Evolutionary conservation across 2,113 vertebrate species (phyloP).

Genomic region (Coptodon bakossiorum): DNA sequence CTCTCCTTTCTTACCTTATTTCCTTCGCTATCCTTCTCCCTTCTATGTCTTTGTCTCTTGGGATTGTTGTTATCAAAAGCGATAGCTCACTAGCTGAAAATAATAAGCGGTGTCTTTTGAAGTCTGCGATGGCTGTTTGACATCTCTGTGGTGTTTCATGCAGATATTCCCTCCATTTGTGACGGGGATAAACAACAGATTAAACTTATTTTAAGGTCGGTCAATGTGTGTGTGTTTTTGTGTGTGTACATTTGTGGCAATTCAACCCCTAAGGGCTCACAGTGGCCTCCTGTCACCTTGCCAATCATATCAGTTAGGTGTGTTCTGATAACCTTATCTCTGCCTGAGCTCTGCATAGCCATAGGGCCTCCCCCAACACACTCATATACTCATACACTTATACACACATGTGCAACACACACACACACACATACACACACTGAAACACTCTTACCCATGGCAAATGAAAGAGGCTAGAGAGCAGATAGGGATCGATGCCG

Average conservation of each 20-base stretch:
- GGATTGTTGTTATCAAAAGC: conserved; percentile 49
- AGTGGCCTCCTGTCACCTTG: conserved; percentile 63
- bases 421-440: neutral
- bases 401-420: neutral
- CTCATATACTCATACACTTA: neutral
- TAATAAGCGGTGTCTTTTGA: conserved; percentile 48
- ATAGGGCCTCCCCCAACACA: conserved; percentile 20
- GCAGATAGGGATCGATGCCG: conserved; percentile 62
- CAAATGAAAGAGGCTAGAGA: conserved; percentile 57
- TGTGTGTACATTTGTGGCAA: conserved; percentile 20
- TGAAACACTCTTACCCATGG: conserved; percentile 35
- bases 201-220: conserved; percentile 56
- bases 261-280: conserved; percentile 28
- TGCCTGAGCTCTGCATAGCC: conserved; percentile 58
- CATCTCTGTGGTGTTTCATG: conserved; percentile 54
- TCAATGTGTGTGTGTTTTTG: neutral
- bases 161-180: conserved; percentile 59
- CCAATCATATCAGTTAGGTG: conserved; percentile 70
- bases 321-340: conserved; percentile 70
- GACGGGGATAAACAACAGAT: conserved; percentile 64
- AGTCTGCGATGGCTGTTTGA: conserved; percentile 41
- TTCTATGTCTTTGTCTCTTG: conserved; percentile 14
- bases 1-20: neutral
- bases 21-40: neutral
- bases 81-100: conserved; percentile 45